phyloP scores from a whole-genome alignment of 2,113 vertebrate species.

The Phyllostomus hastatus region DNA sequence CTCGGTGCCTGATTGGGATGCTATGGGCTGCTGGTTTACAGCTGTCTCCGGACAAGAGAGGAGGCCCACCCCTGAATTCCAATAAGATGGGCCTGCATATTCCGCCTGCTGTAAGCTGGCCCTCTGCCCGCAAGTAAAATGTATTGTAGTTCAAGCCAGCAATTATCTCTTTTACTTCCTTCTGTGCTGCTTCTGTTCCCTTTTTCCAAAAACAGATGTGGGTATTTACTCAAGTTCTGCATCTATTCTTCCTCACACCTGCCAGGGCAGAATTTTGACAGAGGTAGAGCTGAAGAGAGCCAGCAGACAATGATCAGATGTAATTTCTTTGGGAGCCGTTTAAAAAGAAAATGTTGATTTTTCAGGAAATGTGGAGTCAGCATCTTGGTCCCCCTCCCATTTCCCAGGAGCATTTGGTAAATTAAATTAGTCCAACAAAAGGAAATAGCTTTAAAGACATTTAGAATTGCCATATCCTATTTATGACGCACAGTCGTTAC shows the following conservation, averaged over 20 bases:
- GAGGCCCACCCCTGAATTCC: conserved; percentile 93
- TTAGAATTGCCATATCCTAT: conserved; percentile 58
- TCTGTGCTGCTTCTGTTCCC: conserved; percentile 85
- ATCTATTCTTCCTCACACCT: conserved; percentile 77
- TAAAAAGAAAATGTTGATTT: conserved; percentile 58
- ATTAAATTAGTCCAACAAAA: conserved; percentile 76
- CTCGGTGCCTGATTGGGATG: conserved; percentile 92
- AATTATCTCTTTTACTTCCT: conserved; percentile 83
- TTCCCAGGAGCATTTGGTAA: conserved; percentile 71
- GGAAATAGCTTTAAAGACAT: conserved; percentile 62
- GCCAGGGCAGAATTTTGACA: conserved; percentile 67
- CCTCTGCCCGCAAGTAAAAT: conserved; percentile 88
- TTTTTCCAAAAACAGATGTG: conserved; percentile 81
- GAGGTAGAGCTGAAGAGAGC: conserved; percentile 58
- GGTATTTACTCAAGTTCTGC: conserved; percentile 75
- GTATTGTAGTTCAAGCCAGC: conserved; percentile 84
- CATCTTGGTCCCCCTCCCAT: conserved; percentile 46
- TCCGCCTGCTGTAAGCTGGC: conserved; percentile 90
- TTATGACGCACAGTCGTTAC: conserved; percentile 47
- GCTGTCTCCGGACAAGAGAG: conserved; percentile 94
- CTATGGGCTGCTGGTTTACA: conserved; percentile 98
- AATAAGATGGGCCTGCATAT: conserved; percentile 89
- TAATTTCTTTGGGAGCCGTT: conserved; percentile 40
- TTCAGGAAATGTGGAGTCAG: conserved; percentile 36
- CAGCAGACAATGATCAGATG: background rate